Evolutionary conservation across 1,140 invertebrate genomes (phyloP).

Genomic region (Cydia amplana): DNA sequence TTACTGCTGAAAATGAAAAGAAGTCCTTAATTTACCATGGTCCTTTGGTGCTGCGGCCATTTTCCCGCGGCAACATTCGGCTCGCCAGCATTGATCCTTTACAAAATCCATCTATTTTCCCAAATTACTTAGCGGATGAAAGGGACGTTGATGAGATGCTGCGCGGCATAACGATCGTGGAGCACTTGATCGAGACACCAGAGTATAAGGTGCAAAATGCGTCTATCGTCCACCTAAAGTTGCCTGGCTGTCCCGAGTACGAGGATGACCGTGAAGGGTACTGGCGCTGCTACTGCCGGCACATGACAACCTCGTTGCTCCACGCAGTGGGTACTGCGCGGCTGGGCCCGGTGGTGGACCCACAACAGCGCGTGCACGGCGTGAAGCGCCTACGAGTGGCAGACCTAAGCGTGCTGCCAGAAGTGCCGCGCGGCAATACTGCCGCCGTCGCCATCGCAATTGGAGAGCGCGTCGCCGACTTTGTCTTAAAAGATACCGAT

Average conservation of each 20-base stretch:
- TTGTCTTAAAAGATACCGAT: conserved; percentile 63
- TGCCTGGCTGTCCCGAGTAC: conserved; percentile 41
- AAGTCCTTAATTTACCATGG: conserved; percentile 61
- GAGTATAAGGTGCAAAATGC: conserved; percentile 71
- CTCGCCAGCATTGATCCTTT: conserved; percentile 84
- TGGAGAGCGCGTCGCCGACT: conserved; percentile 81
- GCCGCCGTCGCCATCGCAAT: conserved; percentile 63
- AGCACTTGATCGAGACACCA: conserved; percentile 79
- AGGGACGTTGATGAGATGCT: conserved; percentile 82
- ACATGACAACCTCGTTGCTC: conserved; percentile 73
- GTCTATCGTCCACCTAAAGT: conserved; percentile 39
- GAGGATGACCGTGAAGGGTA: conserved; percentile 52
- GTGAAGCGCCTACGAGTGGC: conserved; percentile 68
- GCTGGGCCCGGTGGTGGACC: conserved; percentile 53
- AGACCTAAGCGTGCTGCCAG: conserved; percentile 70
- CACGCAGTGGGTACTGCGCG: conserved; percentile 70
- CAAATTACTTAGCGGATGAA: conserved; percentile 85
- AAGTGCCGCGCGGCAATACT: conserved; percentile 63
- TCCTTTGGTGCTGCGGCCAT: conserved; percentile 83
- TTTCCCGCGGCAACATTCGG: conserved; percentile 84
- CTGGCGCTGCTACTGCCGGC: conserved; percentile 70
- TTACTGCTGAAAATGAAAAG: conserved; percentile 55
- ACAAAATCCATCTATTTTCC: conserved; percentile 87
- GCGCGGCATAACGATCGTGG: conserved; percentile 78
- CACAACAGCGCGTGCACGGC: conserved; percentile 61